Evolutionary conservation across 2,797 vertebrate genomes (phyloP), one percentile per base, ranked within the genome.

Genomic region (Molossus alvarezi): DNA sequence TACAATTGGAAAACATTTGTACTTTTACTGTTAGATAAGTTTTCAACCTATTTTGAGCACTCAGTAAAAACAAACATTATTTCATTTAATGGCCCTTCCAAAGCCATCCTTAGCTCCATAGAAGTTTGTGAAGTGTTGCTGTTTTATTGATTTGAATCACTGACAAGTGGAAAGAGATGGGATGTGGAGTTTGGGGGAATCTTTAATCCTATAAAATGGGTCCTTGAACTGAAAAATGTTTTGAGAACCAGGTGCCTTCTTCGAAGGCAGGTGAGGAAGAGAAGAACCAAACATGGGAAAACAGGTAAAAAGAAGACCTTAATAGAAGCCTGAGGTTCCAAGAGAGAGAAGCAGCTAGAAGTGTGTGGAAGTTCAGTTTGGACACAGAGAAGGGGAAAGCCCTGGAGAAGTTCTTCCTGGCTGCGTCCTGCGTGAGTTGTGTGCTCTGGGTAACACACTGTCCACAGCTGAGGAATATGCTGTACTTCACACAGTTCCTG

Each of bases 131-230:
- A 67, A 62, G 57, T 73, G 51, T 85, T 82, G 25, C 91, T 82
- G 7, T 55, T 83, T 64, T 69, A 60, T 53, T 89, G 90, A 82
- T 84, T 79, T 91, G 69, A 14, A 12, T 91, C 88, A 37, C 33
- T 55, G 73, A 76, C 85, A 64, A 89, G 41, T 89, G n/a, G 51
- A 86, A 96, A 65, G 51, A 77, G 60, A 33, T 94, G 33, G 67
- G 20, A 83, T 60, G 12, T 15, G 21, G 64, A 27, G 41, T 81
- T 79, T 57, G 27, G 12, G 27, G 15, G 4, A 37, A 37, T 48
- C 51, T 53, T 81, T 62, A 69, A 27, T 90, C 37, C 37, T 76
- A 1, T 62, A 12, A 80, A 95, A 82, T 14, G 13, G 9, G 15
- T 41, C 51, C 37, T 92, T 76, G 57, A 75, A 21, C 73, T 95